Conservation (phyloP, 2,888 invertebrate species). For the Habroteleia sp. region DNA sequence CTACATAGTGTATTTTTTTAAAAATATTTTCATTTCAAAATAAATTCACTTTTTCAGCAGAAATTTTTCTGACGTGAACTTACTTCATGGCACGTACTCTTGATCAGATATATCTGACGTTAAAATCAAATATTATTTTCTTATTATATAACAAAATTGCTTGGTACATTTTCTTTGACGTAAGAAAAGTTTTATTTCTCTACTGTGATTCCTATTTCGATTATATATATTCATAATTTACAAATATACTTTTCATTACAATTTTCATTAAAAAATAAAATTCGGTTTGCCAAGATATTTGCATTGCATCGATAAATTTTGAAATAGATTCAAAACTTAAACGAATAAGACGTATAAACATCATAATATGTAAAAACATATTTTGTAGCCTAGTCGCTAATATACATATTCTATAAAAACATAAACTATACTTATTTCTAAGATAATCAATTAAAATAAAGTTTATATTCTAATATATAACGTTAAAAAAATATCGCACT, state of each 20-base stretch:
- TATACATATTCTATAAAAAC: constrained; percentile 28
- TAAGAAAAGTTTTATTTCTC: constrained; percentile 15
- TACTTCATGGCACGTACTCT: constrained; percentile 48
- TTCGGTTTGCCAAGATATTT: constrained; percentile 70
- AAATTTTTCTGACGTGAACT: constrained; percentile 44
- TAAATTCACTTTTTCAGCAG: constrained; percentile 25
- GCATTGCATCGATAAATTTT: constrained; percentile 70
- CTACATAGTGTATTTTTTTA: too few species aligned
- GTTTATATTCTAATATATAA: constrained; percentile 12
- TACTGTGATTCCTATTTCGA: constrained; percentile 28
- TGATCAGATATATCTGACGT: constrained; percentile 33
- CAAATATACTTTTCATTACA: constrained; percentile 78
- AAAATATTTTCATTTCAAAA: too few species aligned
- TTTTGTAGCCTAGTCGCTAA: too few species aligned
- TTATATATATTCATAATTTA: constrained; percentile 79
- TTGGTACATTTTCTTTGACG: constrained; percentile 22
- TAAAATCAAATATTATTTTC: constrained; percentile 21
- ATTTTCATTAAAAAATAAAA: constrained; percentile 78
- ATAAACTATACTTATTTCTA: constrained; percentile 40
- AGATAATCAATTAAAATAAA: constrained; percentile 25
- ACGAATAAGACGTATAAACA: constrained; percentile 66
- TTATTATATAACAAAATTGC: constrained; percentile 25
- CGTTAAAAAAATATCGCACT: constrained; percentile 42
- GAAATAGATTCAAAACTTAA: constrained; percentile 75
- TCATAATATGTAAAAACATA: too few species aligned